Percentiles rank a stretch among this genome's conserved stretches.
Conservation (phyloP, 2,797 vertebrate genomes). For the Clarias laeviceps region DNA sequence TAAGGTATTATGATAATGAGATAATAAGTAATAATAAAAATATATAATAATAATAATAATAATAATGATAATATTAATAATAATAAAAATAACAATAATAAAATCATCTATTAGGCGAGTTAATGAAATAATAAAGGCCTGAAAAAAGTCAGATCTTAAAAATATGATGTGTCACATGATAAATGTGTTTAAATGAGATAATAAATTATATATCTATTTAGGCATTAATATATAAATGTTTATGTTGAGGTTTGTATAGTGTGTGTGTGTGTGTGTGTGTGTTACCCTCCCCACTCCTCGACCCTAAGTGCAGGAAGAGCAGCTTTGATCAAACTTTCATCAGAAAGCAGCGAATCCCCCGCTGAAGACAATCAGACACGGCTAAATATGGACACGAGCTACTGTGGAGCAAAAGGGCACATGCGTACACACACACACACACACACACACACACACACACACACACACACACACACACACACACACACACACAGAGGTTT, state of each 20-base stretch:
- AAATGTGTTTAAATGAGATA: no score
- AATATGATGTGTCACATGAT: neutral
- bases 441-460: constrained; percentile 21
- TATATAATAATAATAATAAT: no score
- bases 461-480: constrained; percentile 28
- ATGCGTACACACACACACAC: neutral
- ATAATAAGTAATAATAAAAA: no score
- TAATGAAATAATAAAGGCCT: neutral
- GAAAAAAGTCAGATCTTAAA: no score
- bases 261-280: constrained; percentile 25
- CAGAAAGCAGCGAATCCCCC: constrained; percentile 53
- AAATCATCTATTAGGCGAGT: no score
- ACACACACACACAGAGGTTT: constrained; percentile 18
- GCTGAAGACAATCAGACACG: constrained; percentile 53
- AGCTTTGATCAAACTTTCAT: constrained; percentile 65
- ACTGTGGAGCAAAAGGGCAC: constrained; percentile 52
- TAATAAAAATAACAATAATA: no score
- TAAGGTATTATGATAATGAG: no score
- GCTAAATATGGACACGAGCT: constrained; percentile 56
- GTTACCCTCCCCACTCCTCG: constrained; percentile 67
- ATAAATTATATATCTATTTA: no score
- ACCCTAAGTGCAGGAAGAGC: constrained; percentile 26
- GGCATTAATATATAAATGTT: neutral
- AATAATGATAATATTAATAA: no score
- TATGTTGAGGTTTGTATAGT: neutral